A percentile compares a stretch with the other conserved stretches of the same genome.
Evolutionary conservation across 1,140 invertebrate species (phyloP).

Genomic region (Nymphalis io): DNA sequence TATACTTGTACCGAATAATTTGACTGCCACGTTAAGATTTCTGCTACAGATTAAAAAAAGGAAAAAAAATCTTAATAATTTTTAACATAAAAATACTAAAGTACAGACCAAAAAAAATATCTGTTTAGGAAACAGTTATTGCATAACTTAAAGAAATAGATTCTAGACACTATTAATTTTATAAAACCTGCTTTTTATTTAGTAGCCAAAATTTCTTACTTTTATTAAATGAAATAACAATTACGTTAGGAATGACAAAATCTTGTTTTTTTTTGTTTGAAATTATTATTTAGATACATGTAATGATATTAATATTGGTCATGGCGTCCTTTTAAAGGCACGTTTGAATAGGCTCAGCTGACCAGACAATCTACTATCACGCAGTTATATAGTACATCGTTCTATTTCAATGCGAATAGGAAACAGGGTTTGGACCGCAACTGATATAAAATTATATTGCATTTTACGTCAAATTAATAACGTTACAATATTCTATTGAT

Average conservation of each 20-base stretch:
- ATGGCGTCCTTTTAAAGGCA: neutral
- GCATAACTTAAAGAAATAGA: too few relatives aligned
- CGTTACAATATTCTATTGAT: too few relatives aligned
- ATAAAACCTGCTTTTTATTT: too few relatives aligned
- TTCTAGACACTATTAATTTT: too few relatives aligned
- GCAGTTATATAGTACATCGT: neutral
- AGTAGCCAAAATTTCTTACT: too few relatives aligned
- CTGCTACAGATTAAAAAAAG: conserved; percentile 17
- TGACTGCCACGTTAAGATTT: conserved; percentile 31
- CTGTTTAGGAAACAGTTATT: too few relatives aligned
- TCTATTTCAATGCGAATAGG: neutral
- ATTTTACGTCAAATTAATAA: too few relatives aligned
- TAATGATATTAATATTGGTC: neutral
- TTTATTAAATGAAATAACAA: too few relatives aligned
- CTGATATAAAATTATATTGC: neutral
- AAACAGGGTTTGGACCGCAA: neutral
- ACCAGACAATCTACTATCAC: conserved; percentile 7
- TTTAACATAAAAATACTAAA: neutral
- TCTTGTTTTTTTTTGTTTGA: neutral
- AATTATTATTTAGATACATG: neutral
- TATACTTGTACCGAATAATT: conserved; percentile 37
- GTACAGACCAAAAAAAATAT: too few relatives aligned
- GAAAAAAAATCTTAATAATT: conserved; percentile 1
- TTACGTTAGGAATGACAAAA: too few relatives aligned
- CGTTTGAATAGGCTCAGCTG: neutral